Evolutionary conservation across 2,113 vertebrate species (phyloP).

Genomic region (Gobio gobio): DNA sequence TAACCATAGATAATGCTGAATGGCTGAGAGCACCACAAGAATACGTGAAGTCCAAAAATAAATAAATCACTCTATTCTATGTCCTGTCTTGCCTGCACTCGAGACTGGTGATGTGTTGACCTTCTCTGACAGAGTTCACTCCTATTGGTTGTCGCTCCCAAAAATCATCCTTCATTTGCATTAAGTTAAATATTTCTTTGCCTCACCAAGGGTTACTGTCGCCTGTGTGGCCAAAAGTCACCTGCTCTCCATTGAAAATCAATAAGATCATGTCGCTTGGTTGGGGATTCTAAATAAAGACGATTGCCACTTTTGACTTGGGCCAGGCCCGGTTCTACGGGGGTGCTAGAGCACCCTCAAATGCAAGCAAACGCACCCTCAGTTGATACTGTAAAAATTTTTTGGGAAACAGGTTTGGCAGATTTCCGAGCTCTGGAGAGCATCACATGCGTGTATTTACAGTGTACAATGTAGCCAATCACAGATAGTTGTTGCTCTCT

Average conservation of each 20-base stretch:
- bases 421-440: too few species aligned
- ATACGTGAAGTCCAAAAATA: neutral
- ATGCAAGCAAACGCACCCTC: too few species aligned
- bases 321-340: neutral
- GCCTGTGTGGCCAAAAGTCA: neutral
- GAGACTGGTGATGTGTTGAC: neutral
- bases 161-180: neutral
- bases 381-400: too few species aligned
- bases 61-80: neutral
- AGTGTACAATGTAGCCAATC: too few species aligned
- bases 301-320: neutral
- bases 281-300: neutral
- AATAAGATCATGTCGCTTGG: neutral
- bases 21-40: neutral
- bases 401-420: too few species aligned
- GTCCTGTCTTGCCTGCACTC: neutral
- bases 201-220: too few species aligned
- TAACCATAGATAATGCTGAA: neutral
- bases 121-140: neutral
- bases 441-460: too few species aligned
- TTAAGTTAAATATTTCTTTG: neutral
- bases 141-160: neutral
- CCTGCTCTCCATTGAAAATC: neutral
- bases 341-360: too few species aligned
- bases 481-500: too few species aligned